Percentiles rank a stretch among this genome's conserved stretches.
phyloP scores from a whole-genome alignment of 2,797 vertebrate genomes.

The Cryptoprocta ferox region DNA sequence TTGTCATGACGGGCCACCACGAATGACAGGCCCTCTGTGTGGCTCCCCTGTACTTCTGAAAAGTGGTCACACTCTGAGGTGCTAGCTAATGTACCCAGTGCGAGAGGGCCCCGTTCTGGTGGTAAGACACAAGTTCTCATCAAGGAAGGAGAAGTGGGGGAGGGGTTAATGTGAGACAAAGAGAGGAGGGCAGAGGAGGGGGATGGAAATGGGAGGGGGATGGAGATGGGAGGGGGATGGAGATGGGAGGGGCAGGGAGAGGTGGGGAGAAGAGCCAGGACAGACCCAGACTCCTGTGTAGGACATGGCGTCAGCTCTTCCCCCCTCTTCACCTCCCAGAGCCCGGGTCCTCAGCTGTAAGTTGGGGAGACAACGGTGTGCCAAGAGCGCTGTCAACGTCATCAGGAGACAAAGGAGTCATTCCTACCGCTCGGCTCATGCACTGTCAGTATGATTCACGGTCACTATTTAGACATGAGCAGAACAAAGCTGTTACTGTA shows the following conservation, averaged over 20 bases:
- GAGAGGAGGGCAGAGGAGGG: not conserved
- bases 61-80: not conserved
- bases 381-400: not conserved
- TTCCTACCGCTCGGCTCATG: not conserved
- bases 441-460: not conserved
- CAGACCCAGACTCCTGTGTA: not conserved
- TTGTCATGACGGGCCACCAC: not conserved
- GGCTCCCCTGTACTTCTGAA: not conserved
- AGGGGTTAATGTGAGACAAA: not conserved
- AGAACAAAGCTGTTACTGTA: not conserved
- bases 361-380: not conserved
- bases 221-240: not conserved
- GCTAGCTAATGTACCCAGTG: not conserved
- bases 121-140: not conserved
- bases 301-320: not conserved
- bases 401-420: not conserved
- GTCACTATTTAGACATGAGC: not conserved
- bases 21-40: accelerated
- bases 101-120: not conserved
- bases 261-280: not conserved
- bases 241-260: not conserved
- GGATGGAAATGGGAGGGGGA: not conserved
- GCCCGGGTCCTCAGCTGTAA: not conserved
- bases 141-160: not conserved
- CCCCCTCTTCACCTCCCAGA: not conserved